Conservation (phyloP, 30 jellyfish, hydroid and myxozoan genomes). For the Mastigias papua region DNA sequence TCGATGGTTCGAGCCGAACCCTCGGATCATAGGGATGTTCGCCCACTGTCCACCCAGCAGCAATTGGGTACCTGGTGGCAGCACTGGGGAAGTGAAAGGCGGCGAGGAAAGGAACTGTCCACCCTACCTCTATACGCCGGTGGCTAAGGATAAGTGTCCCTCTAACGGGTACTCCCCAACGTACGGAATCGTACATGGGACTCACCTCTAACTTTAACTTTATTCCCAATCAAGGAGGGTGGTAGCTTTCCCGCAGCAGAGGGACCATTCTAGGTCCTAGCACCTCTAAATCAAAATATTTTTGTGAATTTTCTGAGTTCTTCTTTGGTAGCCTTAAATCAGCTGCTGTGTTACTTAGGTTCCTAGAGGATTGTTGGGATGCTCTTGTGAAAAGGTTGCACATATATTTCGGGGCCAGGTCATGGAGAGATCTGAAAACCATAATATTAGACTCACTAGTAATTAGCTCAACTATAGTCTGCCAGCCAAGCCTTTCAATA, state of each 20-base stretch:
- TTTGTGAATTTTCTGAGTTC: slow-evolving; percentile 3
- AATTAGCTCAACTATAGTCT: slow-evolving; percentile 14
- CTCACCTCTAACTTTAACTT: too few species aligned
- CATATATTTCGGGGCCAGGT: neutral
- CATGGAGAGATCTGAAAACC: neutral
- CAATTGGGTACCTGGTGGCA: too few species aligned
- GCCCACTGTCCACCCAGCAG: too few species aligned
- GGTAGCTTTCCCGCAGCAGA: neutral
- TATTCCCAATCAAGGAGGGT: slow-evolving; percentile 1
- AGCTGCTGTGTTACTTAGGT: slow-evolving; percentile 4
- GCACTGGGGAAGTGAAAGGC: too few species aligned
- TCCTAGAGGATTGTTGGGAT: slow-evolving; percentile 6
- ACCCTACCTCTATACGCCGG: too few species aligned
- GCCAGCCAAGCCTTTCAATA: neutral
- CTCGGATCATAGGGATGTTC: too few species aligned
- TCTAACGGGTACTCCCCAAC: too few species aligned
- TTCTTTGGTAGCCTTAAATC: slow-evolving; percentile 16
- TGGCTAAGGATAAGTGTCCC: too few species aligned
- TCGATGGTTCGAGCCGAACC: too few species aligned
- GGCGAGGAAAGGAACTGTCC: too few species aligned
- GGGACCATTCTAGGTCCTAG: slow-evolving; percentile 13
- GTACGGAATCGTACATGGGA: too few species aligned
- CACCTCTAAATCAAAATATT: too few species aligned
- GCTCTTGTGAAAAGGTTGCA: slow-evolving; percentile 9
- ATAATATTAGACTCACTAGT: neutral